A percentile compares a stretch with the other conserved stretches of the same genome.
These are phyloP conservation scores for Nephrocerus scutellatus DNA, from an alignment of 2,888 invertebrate species.

Conservation along the genomic window DNA sequence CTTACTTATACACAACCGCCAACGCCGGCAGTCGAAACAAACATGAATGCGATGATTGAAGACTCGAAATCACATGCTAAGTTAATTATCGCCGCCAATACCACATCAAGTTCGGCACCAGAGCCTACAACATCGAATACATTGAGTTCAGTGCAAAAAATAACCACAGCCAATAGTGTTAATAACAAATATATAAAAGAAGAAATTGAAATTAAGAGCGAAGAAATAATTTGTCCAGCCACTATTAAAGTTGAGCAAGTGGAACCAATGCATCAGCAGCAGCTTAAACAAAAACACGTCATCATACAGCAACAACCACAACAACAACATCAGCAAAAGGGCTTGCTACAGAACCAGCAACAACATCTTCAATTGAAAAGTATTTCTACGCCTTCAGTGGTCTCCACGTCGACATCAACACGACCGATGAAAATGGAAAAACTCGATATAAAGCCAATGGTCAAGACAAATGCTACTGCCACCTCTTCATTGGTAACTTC, in stretches of 20 bases:
- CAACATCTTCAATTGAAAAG: conserved; percentile 15
- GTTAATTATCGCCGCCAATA: conserved; percentile 23
- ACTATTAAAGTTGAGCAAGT: conserved; percentile 40
- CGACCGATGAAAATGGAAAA: conserved; percentile 40
- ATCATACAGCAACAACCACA: conserved; percentile 13
- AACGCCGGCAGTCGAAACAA: conserved; percentile 33
- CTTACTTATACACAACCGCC: conserved; percentile 57
- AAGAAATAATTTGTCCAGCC: conserved; percentile 39
- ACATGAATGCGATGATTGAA: conserved; percentile 16
- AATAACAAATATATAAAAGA: conserved; percentile 41
- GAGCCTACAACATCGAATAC: conserved; percentile 8
- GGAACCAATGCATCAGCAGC: conserved; percentile 26
- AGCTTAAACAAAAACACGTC: conserved; percentile 1
- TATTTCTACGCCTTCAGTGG: conserved; percentile 8
- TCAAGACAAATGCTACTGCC: conserved; percentile 26
- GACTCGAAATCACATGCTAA: conserved; percentile 26
- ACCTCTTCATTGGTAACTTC: conserved; percentile 28
- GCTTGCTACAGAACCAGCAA: conserved; percentile 14
- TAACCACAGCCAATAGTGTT: no score
- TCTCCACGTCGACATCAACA: conserved; percentile 13
- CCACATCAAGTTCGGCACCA: conserved; percentile 17
- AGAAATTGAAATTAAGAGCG: conserved; percentile 43
- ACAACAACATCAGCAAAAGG: conserved; percentile 12
- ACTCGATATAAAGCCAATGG: conserved; percentile 38
- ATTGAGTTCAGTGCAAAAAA: not conserved